Evolutionary conservation across 2,888 invertebrate species (phyloP), one percentile per base, ranked within the genome.

Genomic region (Amphipoea lucens): DNA sequence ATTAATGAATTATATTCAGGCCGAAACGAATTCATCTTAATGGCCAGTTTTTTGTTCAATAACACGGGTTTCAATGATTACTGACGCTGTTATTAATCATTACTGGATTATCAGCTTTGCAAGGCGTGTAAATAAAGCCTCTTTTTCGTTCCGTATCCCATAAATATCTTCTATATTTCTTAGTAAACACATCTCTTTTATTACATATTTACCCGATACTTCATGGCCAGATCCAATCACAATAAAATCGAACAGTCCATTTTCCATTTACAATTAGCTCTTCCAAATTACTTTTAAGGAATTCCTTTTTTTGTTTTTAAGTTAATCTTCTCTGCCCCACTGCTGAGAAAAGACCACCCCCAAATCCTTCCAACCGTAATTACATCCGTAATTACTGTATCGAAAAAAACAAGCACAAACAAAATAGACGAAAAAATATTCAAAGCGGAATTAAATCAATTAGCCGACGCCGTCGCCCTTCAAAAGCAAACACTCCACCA

Each of bases 381-480:
- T 60, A 60, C n/a, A 60, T n/a, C n/a, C 45, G 40, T 75, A 36
- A 73, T 75, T 57, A 74, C 62, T 60, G 66, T 4, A 60, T 66
- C 36, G 11, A 77, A 60, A 11, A 62, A 86, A 76, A 68, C 60
- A 80, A 36, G 23, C 42, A 36, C 14, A 72, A 85, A 75, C 14
- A 72, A 85, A 75, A 71, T 40, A 67, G 42, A 67, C 29, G 57
- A 78, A 84, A 84, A 76, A 68, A 68, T 74, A 90, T 90, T 90
- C 85, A 90, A 81, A 79, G 83, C 84, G 83, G 80, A 90, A 87
- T 88, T 89, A 88, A 91, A 89, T 92, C 91, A 92, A 94, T 93
- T 93, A 93, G 90, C 57, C 83, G 36, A 78, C 83, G 76, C 78
- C 14, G 36, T 6, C 20, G 40, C 85, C 86, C 86, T 83, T 88